Evolutionary conservation across 1,140 invertebrate genomes (phyloP).

Genomic region (Apis florea): DNA sequence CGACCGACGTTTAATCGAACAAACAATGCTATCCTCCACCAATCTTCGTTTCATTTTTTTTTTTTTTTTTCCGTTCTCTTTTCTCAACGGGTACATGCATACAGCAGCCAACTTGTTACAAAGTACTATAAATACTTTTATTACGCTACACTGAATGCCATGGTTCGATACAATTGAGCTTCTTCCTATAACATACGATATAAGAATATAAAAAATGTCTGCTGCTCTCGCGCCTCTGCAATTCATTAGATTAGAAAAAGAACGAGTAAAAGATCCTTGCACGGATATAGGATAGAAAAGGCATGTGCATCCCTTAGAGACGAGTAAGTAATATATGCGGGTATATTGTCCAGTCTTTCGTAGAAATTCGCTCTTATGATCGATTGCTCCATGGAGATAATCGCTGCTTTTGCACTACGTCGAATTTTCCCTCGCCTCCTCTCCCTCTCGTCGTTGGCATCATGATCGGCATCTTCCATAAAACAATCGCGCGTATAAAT

Average conservation of each 20-base stretch:
- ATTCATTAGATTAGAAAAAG: not conserved
- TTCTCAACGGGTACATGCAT: no score
- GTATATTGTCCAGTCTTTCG: slow-evolving; percentile 62
- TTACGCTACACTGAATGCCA: slow-evolving; percentile 58
- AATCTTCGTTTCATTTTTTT: not conserved
- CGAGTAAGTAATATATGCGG: not conserved
- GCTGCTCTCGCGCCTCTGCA: slow-evolving; percentile 29
- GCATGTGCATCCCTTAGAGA: slow-evolving; percentile 39
- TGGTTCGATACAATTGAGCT: slow-evolving; percentile 56
- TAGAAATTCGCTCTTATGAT: slow-evolving; percentile 17
- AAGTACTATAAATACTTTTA: slow-evolving; percentile 64
- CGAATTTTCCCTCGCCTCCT: no score
- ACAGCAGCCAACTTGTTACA: slow-evolving; percentile 4
- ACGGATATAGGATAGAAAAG: slow-evolving; percentile 31
- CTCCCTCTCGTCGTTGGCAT: no score
- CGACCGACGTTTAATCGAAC: not conserved
- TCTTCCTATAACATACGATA: slow-evolving; percentile 41
- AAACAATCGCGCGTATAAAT: not conserved
- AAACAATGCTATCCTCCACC: not conserved
- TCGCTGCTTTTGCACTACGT: no score
- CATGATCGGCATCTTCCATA: not conserved
- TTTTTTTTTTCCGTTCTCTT: no score
- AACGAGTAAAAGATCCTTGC: slow-evolving; percentile 34
- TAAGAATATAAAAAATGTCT: slow-evolving; percentile 58
- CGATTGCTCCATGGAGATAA: not conserved